These are phyloP conservation scores for Pomacea canaliculata DNA, from an alignment of 2,888 invertebrate species.

Conservation along the genomic window DNA sequence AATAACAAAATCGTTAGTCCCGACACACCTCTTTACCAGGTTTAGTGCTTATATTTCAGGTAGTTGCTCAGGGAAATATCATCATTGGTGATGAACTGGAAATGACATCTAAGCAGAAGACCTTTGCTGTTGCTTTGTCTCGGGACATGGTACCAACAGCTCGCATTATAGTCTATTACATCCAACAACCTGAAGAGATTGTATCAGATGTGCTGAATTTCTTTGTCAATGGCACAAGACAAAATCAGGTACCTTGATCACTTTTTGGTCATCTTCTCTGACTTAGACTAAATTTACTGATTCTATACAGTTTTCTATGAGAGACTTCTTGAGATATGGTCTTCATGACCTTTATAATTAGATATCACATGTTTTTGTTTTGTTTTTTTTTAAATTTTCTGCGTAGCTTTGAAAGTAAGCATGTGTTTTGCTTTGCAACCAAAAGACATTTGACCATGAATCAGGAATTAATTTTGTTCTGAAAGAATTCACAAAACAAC, in stretches of 20 bases:
- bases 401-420: too few species aligned
- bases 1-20: too few species aligned
- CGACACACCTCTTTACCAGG: too few species aligned
- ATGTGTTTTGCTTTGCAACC: too few species aligned
- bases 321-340: not conserved
- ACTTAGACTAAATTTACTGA: too few species aligned
- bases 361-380: too few species aligned
- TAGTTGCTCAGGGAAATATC: constrained; percentile 93
- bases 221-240: constrained; percentile 93
- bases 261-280: not conserved
- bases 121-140: constrained; percentile 73
- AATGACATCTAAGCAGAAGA: constrained; percentile 74
- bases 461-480: too few species aligned
- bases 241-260: constrained; percentile 80
- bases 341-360: not conserved
- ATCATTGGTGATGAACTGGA: constrained; percentile 86
- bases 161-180: constrained; percentile 89
- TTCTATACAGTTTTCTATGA: not conserved
- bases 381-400: too few species aligned
- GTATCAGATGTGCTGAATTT: constrained; percentile 95
- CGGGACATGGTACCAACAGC: constrained; percentile 85
- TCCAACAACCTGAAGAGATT: constrained; percentile 83
- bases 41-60: constrained; percentile 57
- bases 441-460: too few species aligned
- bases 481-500: too few species aligned